Conservation (phyloP, 2,888 invertebrate species). For the Yponomeuta malinellus region DNA sequence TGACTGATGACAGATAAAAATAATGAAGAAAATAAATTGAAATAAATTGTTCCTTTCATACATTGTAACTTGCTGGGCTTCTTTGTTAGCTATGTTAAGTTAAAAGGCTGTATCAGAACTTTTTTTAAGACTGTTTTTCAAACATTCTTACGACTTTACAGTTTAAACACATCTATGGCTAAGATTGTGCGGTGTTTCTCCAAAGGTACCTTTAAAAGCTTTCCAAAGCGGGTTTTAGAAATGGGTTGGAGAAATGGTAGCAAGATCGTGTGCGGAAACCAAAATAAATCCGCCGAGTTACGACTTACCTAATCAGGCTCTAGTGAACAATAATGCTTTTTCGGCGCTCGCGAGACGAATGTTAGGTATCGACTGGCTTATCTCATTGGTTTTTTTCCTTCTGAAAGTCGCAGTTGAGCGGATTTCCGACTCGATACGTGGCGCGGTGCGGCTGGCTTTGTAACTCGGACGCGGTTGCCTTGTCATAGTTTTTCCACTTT, state of each 20-base stretch:
- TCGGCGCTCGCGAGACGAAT: background rate
- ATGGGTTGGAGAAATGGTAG: background rate
- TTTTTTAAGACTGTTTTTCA: no score
- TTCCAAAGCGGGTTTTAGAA: background rate
- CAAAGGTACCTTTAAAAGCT: background rate
- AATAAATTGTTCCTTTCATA: no score
- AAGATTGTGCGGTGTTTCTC: slow-evolving; percentile 20
- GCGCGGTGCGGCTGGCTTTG: slow-evolving; percentile 20
- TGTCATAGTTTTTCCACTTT: background rate
- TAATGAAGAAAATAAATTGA: no score
- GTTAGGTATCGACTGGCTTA: slow-evolving; percentile 35
- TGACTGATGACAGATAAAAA: no score
- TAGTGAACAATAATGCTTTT: slow-evolving; percentile 9
- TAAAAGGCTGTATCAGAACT: no score
- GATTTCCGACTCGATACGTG: slow-evolving; percentile 37
- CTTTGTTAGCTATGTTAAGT: no score
- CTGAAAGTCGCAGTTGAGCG: slow-evolving; percentile 33
- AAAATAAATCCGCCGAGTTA: background rate
- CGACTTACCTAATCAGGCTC: background rate
- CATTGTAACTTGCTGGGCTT: no score
- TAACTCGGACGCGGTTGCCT: background rate
- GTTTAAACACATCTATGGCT: slow-evolving; percentile 27
- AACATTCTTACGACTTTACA: slow-evolving; percentile 22
- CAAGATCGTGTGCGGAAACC: background rate
- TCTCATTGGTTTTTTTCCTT: slow-evolving; percentile 33